Evolutionary conservation across 2,797 vertebrate species (phyloP).

Genomic region (Chaenodraco wilsoni): DNA sequence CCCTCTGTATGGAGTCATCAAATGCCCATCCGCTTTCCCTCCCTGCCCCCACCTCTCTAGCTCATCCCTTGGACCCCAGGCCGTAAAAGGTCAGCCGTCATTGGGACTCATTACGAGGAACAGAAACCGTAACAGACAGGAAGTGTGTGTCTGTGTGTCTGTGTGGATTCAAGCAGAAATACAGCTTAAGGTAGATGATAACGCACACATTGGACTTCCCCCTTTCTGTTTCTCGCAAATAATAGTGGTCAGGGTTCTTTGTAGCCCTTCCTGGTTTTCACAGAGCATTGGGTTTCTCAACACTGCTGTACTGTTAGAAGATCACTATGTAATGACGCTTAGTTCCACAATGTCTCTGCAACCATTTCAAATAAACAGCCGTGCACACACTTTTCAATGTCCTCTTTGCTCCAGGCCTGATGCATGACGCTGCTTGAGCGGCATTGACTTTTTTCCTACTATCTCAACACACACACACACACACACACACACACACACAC

Average conservation of each 20-base stretch:
- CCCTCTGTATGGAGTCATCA: slow-evolving; percentile 56
- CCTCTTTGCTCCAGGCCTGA: slow-evolving; percentile 39
- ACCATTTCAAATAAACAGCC: slow-evolving; percentile 8
- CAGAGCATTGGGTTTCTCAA: slow-evolving; percentile 11
- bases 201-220: slow-evolving; percentile 39
- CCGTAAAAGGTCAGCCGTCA: slow-evolving; percentile 82
- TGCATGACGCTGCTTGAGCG: slow-evolving; percentile 56
- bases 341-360: slow-evolving; percentile 14
- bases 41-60: slow-evolving; percentile 20
- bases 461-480: slow-evolving; percentile 9
- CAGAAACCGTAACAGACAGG: slow-evolving; percentile 65
- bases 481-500: slow-evolving; percentile 30
- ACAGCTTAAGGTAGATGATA: slow-evolving; percentile 44
- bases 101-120: slow-evolving; percentile 78
- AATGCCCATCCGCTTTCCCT: slow-evolving; percentile 24
- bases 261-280: slow-evolving; percentile 5
- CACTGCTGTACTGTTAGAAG: slow-evolving; percentile 37
- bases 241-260: slow-evolving; percentile 37
- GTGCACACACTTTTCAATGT: slow-evolving; percentile 27
- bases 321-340: slow-evolving; percentile 49
- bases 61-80: slow-evolving; percentile 52
- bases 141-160: slow-evolving; percentile 27
- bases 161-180: slow-evolving; percentile 18
- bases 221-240: slow-evolving; percentile 29
- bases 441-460: slow-evolving; percentile 47